phyloP scores from a whole-genome alignment of 2,113 vertebrate genomes.

The Muntiacus reevesi region DNA sequence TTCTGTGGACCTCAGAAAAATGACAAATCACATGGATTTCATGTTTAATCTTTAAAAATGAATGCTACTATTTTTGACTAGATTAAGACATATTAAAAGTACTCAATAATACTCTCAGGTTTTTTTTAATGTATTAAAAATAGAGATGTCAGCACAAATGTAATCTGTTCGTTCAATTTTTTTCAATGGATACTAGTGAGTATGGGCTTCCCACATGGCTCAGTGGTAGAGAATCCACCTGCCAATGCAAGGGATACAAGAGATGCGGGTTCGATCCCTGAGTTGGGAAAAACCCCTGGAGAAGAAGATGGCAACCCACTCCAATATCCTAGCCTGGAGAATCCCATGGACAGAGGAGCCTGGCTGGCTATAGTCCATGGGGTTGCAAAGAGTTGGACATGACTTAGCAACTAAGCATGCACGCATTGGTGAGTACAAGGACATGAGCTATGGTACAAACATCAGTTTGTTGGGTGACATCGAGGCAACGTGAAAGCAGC shows the following conservation, averaged over 20 bases:
- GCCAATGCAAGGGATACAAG: neutral
- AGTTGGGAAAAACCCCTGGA: neutral
- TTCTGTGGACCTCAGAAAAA: neutral
- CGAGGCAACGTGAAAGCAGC: neutral
- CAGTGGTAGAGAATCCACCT: neutral
- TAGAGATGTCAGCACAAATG: neutral
- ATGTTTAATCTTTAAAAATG: neutral
- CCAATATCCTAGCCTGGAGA: neutral
- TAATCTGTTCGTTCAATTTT: neutral
- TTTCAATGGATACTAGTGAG: neutral
- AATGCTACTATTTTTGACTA: neutral
- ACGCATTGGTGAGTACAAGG: neutral
- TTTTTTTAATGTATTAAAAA: neutral
- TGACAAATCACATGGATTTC: neutral
- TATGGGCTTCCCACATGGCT: neutral
- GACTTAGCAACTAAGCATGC: neutral
- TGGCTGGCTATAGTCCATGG: neutral
- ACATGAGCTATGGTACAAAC: neutral
- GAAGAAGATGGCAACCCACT: neutral
- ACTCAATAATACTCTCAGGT: neutral
- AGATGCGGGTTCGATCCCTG: neutral
- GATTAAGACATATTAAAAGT: neutral
- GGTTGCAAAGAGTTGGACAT: neutral
- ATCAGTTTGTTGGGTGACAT: neutral
- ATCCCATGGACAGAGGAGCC: neutral